Percentiles rank a stretch among this genome's conserved stretches.
phyloP scores from a whole-genome alignment of 1,140 invertebrate genomes.

The Drosophila ogumai region DNA sequence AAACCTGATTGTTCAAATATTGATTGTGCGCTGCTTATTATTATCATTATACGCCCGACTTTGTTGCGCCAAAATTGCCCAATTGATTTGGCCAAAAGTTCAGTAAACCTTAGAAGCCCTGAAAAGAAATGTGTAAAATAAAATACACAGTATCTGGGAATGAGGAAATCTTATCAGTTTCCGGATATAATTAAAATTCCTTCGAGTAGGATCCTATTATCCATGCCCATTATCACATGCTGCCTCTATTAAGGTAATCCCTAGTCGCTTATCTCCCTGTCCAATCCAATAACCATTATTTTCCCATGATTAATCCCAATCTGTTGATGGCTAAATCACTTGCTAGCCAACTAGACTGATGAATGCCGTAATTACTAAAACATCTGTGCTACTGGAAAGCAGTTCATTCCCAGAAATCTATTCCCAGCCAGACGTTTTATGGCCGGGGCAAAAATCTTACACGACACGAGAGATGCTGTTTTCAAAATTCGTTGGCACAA shows the following conservation, averaged over 20 bases:
- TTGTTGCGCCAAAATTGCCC: slow-evolving; percentile 4
- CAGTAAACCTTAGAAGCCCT: neutral
- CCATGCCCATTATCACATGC: neutral
- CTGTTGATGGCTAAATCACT: slow-evolving; percentile 48
- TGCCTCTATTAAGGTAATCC: slow-evolving; percentile 25
- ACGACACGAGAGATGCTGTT: slow-evolving; percentile 31
- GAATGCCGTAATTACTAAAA: slow-evolving; percentile 56
- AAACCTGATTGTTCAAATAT: slow-evolving; percentile 39
- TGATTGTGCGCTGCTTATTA: slow-evolving; percentile 25
- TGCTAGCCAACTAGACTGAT: slow-evolving; percentile 41
- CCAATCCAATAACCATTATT: slow-evolving; percentile 16
- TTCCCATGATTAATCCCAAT: slow-evolving; percentile 41
- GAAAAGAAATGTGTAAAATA: neutral
- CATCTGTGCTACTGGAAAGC: slow-evolving; percentile 40
- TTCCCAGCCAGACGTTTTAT: slow-evolving; percentile 39
- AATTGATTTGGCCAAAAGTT: slow-evolving; percentile 21
- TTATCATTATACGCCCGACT: slow-evolving; percentile 13
- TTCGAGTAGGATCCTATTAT: neutral
- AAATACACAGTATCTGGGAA: neutral
- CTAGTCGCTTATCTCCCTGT: neutral
- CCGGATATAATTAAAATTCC: slow-evolving; percentile 1
- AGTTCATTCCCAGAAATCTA: slow-evolving; percentile 43
- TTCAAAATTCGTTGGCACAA: slow-evolving; percentile 32
- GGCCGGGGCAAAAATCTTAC: slow-evolving; percentile 44
- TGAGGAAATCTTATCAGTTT: neutral